Conservation (phyloP, 1,140 invertebrate genomes). For the Saccostrea echinata region DNA sequence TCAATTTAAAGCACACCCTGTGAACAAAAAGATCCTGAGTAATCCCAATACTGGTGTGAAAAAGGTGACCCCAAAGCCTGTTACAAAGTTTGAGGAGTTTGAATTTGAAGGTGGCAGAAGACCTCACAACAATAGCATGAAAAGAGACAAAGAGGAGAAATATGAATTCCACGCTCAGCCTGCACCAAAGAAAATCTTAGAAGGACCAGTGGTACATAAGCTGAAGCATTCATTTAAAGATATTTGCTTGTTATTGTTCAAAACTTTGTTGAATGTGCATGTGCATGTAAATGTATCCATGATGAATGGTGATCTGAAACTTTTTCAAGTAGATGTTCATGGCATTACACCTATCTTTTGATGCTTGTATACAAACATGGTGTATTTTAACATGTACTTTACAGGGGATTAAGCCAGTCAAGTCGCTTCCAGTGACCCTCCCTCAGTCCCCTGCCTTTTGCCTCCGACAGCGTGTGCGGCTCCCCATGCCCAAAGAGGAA, state of each 20-base stretch:
- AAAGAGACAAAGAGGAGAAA: slow-evolving; percentile 62
- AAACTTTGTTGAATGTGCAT: too few relatives aligned
- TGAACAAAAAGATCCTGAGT: slow-evolving; percentile 74
- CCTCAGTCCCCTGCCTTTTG: slow-evolving; percentile 77
- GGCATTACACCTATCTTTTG: too few relatives aligned
- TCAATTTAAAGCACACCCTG: slow-evolving; percentile 77
- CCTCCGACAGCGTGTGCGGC: slow-evolving; percentile 72
- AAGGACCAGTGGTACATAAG: slow-evolving; percentile 72
- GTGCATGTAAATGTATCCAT: too few relatives aligned
- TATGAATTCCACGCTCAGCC: slow-evolving; percentile 77
- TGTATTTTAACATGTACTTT: background rate
- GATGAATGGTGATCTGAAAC: too few relatives aligned
- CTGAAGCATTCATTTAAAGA: background rate
- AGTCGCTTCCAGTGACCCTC: slow-evolving; percentile 67
- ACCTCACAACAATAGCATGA: slow-evolving; percentile 43
- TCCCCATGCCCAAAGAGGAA: slow-evolving; percentile 64
- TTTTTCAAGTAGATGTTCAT: too few relatives aligned
- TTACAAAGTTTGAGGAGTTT: slow-evolving; percentile 71
- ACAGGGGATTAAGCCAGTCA: slow-evolving; percentile 75
- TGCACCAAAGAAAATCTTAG: slow-evolving; percentile 74
- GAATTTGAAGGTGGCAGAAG: slow-evolving; percentile 64
- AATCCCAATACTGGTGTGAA: slow-evolving; percentile 66
- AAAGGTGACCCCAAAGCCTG: slow-evolving; percentile 68
- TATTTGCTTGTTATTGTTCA: background rate
- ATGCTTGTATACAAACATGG: too few relatives aligned